phyloP scores from a whole-genome alignment of 2,888 invertebrate species.

The Melanostoma scalare region DNA sequence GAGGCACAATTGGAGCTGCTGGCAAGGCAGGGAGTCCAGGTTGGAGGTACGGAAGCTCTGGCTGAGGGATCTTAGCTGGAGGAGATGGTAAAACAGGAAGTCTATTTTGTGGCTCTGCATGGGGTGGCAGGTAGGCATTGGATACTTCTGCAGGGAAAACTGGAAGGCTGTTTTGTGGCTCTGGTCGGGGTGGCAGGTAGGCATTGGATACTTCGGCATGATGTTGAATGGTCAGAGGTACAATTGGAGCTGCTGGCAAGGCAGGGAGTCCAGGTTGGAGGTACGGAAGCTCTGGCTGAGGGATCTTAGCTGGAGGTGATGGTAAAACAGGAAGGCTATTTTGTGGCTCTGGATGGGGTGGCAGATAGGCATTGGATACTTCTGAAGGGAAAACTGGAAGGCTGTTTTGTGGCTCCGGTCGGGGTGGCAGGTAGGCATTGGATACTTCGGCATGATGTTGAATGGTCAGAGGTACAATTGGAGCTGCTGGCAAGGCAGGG shows the following conservation, averaged over 20 bases:
- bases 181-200: slow-evolving; percentile 28
- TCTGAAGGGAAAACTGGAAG: no score
- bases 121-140: no score
- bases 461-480: background rate
- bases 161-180: no score
- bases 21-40: slow-evolving; percentile 28
- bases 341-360: no score
- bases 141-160: no score
- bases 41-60: slow-evolving; percentile 37
- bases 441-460: background rate
- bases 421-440: background rate
- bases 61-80: slow-evolving; percentile 8
- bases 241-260: slow-evolving; percentile 32
- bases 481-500: no score
- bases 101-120: no score
- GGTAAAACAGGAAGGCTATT: no score
- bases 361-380: no score
- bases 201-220: slow-evolving; percentile 10
- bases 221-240: slow-evolving; percentile 9
- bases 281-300: slow-evolving; percentile 32
- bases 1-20: background rate
- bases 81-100: slow-evolving; percentile 7
- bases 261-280: slow-evolving; percentile 46
- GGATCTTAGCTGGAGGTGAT: background rate
- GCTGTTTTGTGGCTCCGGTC: no score